Evolutionary conservation across 2,797 vertebrate genomes (phyloP), one percentile per base, ranked within the genome.

Genomic region (Tokudaia tokunoshimensis): DNA sequence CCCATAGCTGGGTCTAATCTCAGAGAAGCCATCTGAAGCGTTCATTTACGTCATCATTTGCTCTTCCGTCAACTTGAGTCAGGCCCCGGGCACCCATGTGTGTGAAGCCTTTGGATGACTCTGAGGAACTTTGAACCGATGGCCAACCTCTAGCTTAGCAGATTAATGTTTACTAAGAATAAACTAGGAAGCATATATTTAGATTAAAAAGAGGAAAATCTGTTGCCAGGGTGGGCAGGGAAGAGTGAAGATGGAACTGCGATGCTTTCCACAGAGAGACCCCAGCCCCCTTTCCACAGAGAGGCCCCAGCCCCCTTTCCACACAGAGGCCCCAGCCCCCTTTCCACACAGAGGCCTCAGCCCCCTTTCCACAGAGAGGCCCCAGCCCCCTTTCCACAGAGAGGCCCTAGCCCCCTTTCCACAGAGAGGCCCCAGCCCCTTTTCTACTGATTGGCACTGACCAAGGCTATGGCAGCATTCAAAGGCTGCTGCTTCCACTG

Each of bases 161-260:
- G 94, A 97, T 29, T 76, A 94, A 96, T 12, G 34, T 70, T 74
- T 31, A 88, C 96, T 92, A 85, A 95, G 94, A 97, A 97, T 97
- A 98, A 96, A 79, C 94, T 47, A 91, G 89, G 80, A 91, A 90
- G 82, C 94, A 63, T 50, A 89, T 72, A 91, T 94, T 92, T 84
- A 55, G 47, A 92, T 57, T 93, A 94, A 92, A 96, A 97, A 96
- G 87, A 93, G 94, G 96, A 96, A 78, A 81, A 82, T 82, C 75
- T 92, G 94, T 96, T 96, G 88, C 91, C 61, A 75, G 95, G 63
- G 79, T 74, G 31, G 63, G 57, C 24, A 87, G 90, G 86, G 92
- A 24, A 95, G 6, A 20, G 5, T 2, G 12, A 89, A 89, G 59
- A 41, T 63, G 47, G 14, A 78, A 14, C 2, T 20, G 61, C 34